Conservation (phyloP, 2,888 invertebrate genomes). For the Orthosia gothica region DNA sequence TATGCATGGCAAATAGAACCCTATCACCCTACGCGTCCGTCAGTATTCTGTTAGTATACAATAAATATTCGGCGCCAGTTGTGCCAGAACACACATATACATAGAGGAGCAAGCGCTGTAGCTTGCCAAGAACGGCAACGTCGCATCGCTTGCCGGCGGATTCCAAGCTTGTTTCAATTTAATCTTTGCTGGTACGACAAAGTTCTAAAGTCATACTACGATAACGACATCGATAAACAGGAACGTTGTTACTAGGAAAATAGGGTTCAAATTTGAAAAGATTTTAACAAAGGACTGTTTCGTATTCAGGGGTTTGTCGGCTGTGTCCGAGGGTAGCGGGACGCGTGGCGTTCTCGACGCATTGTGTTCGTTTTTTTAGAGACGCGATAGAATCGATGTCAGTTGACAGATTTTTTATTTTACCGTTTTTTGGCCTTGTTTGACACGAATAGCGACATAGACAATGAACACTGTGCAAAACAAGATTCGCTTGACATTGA, state of each 20-base stretch:
- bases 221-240: slow-evolving; percentile 27
- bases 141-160: slow-evolving; percentile 84
- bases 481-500: slow-evolving; percentile 49
- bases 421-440: slow-evolving; percentile 91
- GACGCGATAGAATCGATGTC: slow-evolving; percentile 90
- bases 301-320: slow-evolving; percentile 63
- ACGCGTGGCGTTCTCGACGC: slow-evolving; percentile 85
- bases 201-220: slow-evolving; percentile 72
- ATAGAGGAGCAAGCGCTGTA: slow-evolving; percentile 86
- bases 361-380: slow-evolving; percentile 89
- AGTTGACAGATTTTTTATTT: slow-evolving; percentile 91
- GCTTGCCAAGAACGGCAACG: slow-evolving; percentile 88
- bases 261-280: slow-evolving; percentile 69
- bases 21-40: slow-evolving; percentile 86
- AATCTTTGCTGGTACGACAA: slow-evolving; percentile 71
- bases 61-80: slow-evolving; percentile 92
- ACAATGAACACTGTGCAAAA: slow-evolving; percentile 60
- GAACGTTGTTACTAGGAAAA: slow-evolving; percentile 18
- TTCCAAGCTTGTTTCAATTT: slow-evolving; percentile 87
- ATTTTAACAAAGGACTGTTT: slow-evolving; percentile 73
- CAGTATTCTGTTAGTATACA: slow-evolving; percentile 91
- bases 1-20: slow-evolving; percentile 79
- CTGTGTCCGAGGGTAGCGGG: slow-evolving; percentile 87
- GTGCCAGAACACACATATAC: slow-evolving; percentile 90
- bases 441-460: slow-evolving; percentile 67